Evolutionary conservation across 2,888 invertebrate species (phyloP), one percentile per base, ranked within the genome.

Genomic region (Rhorus exstirpatorius): DNA sequence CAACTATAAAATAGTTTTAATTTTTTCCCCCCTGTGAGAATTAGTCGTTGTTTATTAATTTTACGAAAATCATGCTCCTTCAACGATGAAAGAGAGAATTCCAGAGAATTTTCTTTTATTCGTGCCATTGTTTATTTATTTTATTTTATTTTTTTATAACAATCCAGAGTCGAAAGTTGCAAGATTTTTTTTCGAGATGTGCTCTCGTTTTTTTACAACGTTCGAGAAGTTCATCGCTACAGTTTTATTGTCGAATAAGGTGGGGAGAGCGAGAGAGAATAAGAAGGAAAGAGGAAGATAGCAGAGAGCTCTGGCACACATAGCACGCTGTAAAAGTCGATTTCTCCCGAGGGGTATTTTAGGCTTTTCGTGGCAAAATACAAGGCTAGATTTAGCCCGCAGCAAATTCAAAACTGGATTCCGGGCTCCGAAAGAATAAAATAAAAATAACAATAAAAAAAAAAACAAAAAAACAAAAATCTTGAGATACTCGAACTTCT

Each of bases 371-470:
- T 77, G 63, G 31, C 67, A 68, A 68, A 77, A 63, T 24, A 67
- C 46, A 35, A 41, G 51, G 31, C 46, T 1, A 17, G 53, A 61
- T 14, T 53, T 61, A 67, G 81, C 76, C 70, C 41, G 88, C 85
- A 85, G 88, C 78, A 49, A 58, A 55, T 58, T 86, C 86, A 86
- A 89, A 89, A 89, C 88, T 89, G 88, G 90, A 88, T 89, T 88
- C 87, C 85, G 83, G 86, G 86, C 44, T 72, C 55, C 49, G 67
- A 60, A 55, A 10, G 21, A 12, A n/a, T n/a, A n/a, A n/a, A n/a
- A n/a, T n/a, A n/a, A n/a, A n/a, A n/a, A n/a, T n/a, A n/a, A n/a
- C n/a, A n/a, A n/a, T n/a, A n/a, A n/a, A n/a, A n/a, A n/a, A n/a
- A n/a, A n/a, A n/a, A n/a, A n/a, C n/a, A n/a, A n/a, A n/a, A n/a